These are phyloP conservation scores for Triplophysa siluroides DNA, from an alignment of 2,113 vertebrate species.

Conservation along the genomic window DNA sequence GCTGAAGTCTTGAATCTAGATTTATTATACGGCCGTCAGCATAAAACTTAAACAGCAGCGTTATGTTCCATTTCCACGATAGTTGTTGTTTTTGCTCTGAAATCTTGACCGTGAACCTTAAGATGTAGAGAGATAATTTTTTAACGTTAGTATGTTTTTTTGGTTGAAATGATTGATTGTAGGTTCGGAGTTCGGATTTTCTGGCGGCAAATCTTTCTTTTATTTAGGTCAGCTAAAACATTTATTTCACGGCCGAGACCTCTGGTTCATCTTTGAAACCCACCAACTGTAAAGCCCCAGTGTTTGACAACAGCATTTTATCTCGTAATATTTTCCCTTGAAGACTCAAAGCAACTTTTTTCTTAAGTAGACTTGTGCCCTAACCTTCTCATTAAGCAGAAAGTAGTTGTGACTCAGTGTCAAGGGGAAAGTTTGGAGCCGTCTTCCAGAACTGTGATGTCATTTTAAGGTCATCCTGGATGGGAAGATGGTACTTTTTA, in stretches of 20 bases:
- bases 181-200: neutral
- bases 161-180: constrained; percentile 17
- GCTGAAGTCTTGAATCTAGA: constrained; percentile 15
- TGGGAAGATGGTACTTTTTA: constrained; percentile 17
- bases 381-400: constrained; percentile 48
- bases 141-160: neutral
- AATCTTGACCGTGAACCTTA: neutral
- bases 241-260: constrained; percentile 21
- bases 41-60: neutral
- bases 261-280: constrained; percentile 30
- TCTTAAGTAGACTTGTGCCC: constrained; percentile 8
- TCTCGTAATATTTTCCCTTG: constrained; percentile 25
- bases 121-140: neutral
- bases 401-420: constrained; percentile 28
- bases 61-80: neutral
- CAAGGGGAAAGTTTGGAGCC: constrained; percentile 20
- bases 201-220: neutral
- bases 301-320: constrained; percentile 39
- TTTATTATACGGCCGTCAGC: constrained; percentile 15
- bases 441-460: constrained; percentile 20
- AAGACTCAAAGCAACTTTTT: constrained; percentile 27
- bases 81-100: neutral
- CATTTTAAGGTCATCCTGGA: constrained; percentile 26
- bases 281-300: constrained; percentile 23
- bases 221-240: constrained; percentile 32